Conservation (phyloP, 2,888 invertebrate species). For the Pollenia angustigena region DNA sequence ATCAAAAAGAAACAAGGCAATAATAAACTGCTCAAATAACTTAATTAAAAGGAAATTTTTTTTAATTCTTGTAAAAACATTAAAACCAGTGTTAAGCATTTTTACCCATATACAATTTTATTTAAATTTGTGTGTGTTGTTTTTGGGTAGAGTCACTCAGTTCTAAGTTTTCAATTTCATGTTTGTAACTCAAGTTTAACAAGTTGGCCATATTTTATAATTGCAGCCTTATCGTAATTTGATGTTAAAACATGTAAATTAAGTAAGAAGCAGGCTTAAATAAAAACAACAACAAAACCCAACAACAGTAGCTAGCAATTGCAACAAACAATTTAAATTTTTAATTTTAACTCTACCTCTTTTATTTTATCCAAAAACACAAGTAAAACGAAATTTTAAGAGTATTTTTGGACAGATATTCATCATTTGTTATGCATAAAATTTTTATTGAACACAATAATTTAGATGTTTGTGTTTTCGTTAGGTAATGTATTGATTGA, state of each 20-base stretch:
- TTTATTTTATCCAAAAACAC: background rate
- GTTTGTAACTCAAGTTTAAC: slow-evolving; percentile 71
- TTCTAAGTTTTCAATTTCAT: slow-evolving; percentile 66
- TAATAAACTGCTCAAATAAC: slow-evolving; percentile 4
- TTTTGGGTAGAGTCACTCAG: background rate
- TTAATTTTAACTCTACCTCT: background rate
- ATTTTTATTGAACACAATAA: slow-evolving; percentile 17
- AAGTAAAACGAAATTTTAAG: background rate
- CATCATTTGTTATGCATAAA: background rate
- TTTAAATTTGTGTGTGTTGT: background rate
- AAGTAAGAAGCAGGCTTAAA: slow-evolving; percentile 14
- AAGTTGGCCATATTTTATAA: slow-evolving; percentile 66
- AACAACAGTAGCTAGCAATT: background rate
- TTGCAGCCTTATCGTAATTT: slow-evolving; percentile 71
- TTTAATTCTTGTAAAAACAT: background rate
- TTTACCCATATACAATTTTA: background rate
- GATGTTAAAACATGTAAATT: slow-evolving; percentile 71
- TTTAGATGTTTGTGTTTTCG: background rate
- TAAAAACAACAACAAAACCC: background rate
- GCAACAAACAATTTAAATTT: background rate
- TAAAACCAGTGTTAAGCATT: background rate
- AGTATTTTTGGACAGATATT: background rate
- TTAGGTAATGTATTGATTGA: slow-evolving; percentile 2
- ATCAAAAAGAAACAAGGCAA: background rate
- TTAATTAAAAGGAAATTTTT: slow-evolving; percentile 1